Evolutionary conservation across 2,113 vertebrate genomes (phyloP), one percentile per base, ranked within the genome.

Genomic region (Symphodus melops): DNA sequence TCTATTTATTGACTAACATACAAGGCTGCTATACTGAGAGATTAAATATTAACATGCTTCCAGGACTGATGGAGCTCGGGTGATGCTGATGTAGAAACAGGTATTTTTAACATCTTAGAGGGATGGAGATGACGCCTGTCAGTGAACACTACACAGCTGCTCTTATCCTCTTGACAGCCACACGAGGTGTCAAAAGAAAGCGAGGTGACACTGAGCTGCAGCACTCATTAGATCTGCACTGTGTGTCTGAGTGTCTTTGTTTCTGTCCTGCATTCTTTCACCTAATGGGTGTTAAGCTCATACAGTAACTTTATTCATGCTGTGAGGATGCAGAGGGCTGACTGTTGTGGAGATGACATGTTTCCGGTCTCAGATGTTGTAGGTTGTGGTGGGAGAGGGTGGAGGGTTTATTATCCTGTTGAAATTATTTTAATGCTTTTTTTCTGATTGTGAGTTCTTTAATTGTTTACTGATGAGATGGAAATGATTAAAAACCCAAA

Each of bases 21-120:
- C 33, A 58, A n/a, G 7, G 20, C 25, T 72, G 54, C 60, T 20
- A 61, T 80, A 36, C 68, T 62, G n/a, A 41, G 41, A 73, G 59
- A 63, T 70, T 23, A 67, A 82, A 81, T 77, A 78, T 65, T 60
- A 37, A 81, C 36, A 37, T 57, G 61, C 8, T 81, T 53, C 55
- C 39, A 33, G 28, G 57, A 67, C 53, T 48, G 52, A 72, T 42
- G 28, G 44, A 49, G 65, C 73, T 56, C 64, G 69, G 48, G 46
- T 69, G 46, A 70, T 61, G 57, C 64, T 8, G 41, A 59, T 23
- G 68, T 54, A 54, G 23, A 82, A 73, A 73, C 0, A 0, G 59
- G 20, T 83, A 77, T 84, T 86, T 83, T 85, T 83, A 88, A 59
- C 42, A 66, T 46, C 49, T 77, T 83, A 80, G 61, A 78, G 80